Evolutionary conservation across 2,888 invertebrate genomes (phyloP), one percentile per base, ranked within the genome.

Genomic region (Taenaris catops): DNA sequence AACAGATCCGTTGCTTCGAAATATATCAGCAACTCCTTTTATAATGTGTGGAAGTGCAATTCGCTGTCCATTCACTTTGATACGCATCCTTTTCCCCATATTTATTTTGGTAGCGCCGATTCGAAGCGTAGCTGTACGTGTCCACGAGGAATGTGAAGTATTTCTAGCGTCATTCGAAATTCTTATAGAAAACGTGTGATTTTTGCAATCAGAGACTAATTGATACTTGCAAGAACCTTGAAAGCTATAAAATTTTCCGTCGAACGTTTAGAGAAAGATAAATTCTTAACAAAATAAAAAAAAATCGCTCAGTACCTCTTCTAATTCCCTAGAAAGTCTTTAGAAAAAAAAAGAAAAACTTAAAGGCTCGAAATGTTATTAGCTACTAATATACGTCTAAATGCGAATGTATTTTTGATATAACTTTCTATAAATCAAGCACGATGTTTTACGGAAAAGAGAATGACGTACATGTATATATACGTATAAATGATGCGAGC

Each of bases 161-260:
- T 90, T 90, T 44, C 94, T 89, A 1, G 94, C 95, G 60, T 95
- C 95, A 64, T 97, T 98, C 19, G 96, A 94, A 37, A 97, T 95
- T 39, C 96, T 90, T 44, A 98, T 93, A 3, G 95, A 93, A 67
- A 97, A 97, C 6, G 92, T 90, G 52, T 92, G 90, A 51, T 91
- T 91, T 11, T 74, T 76, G 63, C 97, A 97, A 69, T 97, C 97
- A 8, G 95, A 92, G 0, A 93, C 92, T 49, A 98, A 75, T 52
- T 96, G 92, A 70, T 98, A 98, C 69, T 96, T 96, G 80, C 98
- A 98, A 0, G 95, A 91, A 17, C 97, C 98, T 83, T 95, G 95
- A 65, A 98, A 98, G 65, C 95, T 96, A 73, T 93, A 98, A 62
- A 96, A 94, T 66, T 94, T 94, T 18, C 97, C 97, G 62, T 98